Base-by-base conservation (phyloP, 2,888 invertebrate genomes). In the Myopa tessellatipennis region DNA sequence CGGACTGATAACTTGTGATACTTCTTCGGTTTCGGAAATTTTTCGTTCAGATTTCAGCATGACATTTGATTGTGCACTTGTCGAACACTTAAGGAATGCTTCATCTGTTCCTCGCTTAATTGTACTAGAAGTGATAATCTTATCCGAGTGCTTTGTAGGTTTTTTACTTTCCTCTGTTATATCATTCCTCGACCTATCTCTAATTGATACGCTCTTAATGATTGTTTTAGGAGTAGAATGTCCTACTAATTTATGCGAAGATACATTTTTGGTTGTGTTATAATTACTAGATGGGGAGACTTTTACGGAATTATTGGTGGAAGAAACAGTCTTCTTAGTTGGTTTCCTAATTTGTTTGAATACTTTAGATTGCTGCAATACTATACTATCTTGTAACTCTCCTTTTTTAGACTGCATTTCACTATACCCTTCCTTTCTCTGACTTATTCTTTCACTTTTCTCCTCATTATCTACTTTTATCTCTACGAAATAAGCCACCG, bases 41-140 rank as follows among this genome's bases (percentile, higher is more conserved):
- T 67, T 75, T 40, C n/a, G 68, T 36, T 75, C 75, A 3, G 58
- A 55, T 74, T 36, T 50, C 26, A 38, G 50, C 26, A 52, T 70
- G 50, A 40, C 3, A 77, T 82, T 83, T 14, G 83, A 77, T 12
- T 83, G 84, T 16, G 87, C 84, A 77, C 85, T 86, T 16, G 83
- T 74, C 14, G 83, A 83, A 10, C 50, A 65, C n/a, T 26, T 65
- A 52, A 74, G 34, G 6, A 40, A 18, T 55, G 36, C 26, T 74
- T 74, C 74, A 36, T 61, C n/a, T 60, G 16, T 69, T 12, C 12
- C 18, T 65, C n/a, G 65, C 6, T 52, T 65, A 36, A 14, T 74
- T 16, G 36, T 52, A 65, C 10, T 38, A 18, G 38, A 34, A 36
- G 34, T 52, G 0, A 26, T 38, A 1, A 16, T 65, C 52, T 67